Conservation (phyloP, 1,140 invertebrate genomes). For the Drosophila sturtevanti region DNA sequence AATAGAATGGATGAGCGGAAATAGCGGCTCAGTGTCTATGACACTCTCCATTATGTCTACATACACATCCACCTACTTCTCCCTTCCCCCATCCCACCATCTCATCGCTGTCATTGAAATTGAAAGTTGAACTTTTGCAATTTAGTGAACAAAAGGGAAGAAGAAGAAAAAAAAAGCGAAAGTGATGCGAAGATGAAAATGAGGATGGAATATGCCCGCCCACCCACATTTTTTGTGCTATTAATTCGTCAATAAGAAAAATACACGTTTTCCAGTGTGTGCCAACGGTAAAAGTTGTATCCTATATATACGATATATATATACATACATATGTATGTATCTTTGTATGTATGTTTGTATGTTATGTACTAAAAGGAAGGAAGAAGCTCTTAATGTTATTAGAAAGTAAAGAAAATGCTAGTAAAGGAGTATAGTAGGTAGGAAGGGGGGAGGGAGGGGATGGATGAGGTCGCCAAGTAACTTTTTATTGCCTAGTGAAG, state of each 20-base stretch:
- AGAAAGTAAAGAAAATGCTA: neutral
- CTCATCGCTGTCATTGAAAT: neutral
- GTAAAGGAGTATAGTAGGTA: neutral
- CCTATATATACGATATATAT: neutral
- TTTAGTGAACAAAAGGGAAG: constrained; percentile 10
- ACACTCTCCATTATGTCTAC: too few species aligned
- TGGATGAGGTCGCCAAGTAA: neutral
- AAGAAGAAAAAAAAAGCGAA: too few species aligned
- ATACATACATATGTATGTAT: neutral
- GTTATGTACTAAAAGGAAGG: neutral
- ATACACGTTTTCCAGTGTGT: constrained; percentile 17
- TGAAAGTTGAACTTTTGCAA: constrained; percentile 5
- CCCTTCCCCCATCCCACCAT: neutral
- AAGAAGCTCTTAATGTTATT: constrained; percentile 5
- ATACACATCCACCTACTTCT: too few species aligned
- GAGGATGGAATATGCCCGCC: constrained; percentile 11
- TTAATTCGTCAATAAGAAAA: constrained; percentile 54
- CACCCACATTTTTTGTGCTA: constrained; percentile 41
- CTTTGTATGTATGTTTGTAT: too few species aligned
- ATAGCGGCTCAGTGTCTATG: neutral
- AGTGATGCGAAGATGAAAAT: constrained; percentile 24
- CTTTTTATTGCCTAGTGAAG: constrained; percentile 6
- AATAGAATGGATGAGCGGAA: neutral
- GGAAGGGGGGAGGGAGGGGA: neutral
- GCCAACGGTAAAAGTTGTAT: constrained; percentile 11